Conservation (phyloP, 2,888 invertebrate genomes). For the Rhamnusium bicolor region DNA sequence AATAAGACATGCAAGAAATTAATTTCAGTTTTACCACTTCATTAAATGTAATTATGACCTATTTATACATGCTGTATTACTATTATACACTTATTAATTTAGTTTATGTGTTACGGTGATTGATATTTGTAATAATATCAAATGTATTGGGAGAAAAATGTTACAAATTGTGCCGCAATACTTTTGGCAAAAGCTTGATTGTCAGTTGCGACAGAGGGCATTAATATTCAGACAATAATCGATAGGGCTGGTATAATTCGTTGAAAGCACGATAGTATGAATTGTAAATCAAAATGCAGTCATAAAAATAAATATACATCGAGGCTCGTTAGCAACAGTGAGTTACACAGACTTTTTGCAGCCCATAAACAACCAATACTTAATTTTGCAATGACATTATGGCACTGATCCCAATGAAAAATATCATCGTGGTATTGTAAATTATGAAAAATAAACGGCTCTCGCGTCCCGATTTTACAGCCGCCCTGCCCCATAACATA, state of each 20-base stretch:
- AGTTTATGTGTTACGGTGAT: too few species aligned
- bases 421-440: slow-evolving; percentile 56
- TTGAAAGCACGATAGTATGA: slow-evolving; percentile 37
- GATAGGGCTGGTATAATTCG: slow-evolving; percentile 39
- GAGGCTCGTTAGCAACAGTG: slow-evolving; percentile 62
- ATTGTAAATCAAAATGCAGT: slow-evolving; percentile 52
- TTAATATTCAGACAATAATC: slow-evolving; percentile 44
- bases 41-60: too few species aligned
- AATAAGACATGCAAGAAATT: too few species aligned
- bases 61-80: too few species aligned
- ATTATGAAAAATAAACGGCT: slow-evolving; percentile 63
- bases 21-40: too few species aligned
- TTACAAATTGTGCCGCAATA: slow-evolving; percentile 1
- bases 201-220: slow-evolving; percentile 26
- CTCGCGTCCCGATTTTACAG: slow-evolving; percentile 31
- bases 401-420: slow-evolving; percentile 64
- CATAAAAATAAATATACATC: slow-evolving; percentile 60
- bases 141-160: not conserved
- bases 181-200: slow-evolving; percentile 26
- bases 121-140: not conserved
- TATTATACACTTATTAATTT: too few species aligned
- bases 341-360: slow-evolving; percentile 60
- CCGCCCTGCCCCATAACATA: slow-evolving; percentile 36
- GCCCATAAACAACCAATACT: slow-evolving; percentile 66
- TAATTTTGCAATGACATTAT: slow-evolving; percentile 66